Base-by-base conservation (phyloP, 2,888 invertebrate genomes). In the Sinotaia quadrata region DNA sequence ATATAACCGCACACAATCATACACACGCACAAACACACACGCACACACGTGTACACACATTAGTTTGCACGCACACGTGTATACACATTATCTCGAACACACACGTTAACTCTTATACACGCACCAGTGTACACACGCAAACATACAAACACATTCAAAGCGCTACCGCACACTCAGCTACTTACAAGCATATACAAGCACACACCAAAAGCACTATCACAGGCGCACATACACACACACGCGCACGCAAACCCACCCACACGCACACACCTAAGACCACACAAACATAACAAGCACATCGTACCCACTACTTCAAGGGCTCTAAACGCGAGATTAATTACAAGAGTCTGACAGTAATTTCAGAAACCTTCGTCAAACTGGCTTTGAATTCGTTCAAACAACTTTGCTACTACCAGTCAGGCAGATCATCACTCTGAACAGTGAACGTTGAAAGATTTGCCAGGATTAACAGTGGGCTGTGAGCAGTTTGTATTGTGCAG, bases 31-130 rank as follows among this genome's bases (percentile, higher is more conserved):
- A 41, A 10, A 41, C 18, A 49, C 49, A 49, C 18, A 18, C 49
- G 24, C 49, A 49, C 49, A 49, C 49, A 52, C 24, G 31, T n/a
- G 31, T 31, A 29, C 52, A 52, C 27, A 52, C 52, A 52, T 15
- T 29, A 27, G 2, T 0, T 29, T 29, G 12, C 24, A 52, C 52
- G 31, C 52, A 12, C 52, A 52, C 52, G 2, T 2, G 31, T 12
- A 52, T n/a, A 52, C 52, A 29, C 24, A 2, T n/a, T 29, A 27
- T 29, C 52, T 29, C 29, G 31, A 10, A 52, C 52, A 54, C 31
- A 54, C 31, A 54, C 54, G 33, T n/a, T 33, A 0, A 31, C 33
- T 33, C 54, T 33, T 4, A 54, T 31, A 5, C 31, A 24, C 52
- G 31, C 4, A 24, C 27, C 27, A 10, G 18, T 31, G 31, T 31